Percentiles rank a stretch among this genome's conserved stretches.
phyloP scores from a whole-genome alignment of 2,888 invertebrate species.

The Barypeithes pellucidus region DNA sequence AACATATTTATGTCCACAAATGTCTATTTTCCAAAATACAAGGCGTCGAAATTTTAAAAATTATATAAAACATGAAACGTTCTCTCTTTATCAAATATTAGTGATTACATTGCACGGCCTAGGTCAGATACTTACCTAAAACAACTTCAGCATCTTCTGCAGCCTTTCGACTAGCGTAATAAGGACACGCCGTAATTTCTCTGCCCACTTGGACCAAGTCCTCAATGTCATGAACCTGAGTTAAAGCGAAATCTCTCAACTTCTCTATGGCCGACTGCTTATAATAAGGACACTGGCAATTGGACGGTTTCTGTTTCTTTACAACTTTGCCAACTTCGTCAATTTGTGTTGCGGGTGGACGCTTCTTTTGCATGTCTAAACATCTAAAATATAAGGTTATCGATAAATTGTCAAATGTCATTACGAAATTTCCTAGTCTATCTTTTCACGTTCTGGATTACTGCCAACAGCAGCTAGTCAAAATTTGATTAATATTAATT shows the following conservation, averaged over 20 bases:
- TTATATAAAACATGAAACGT: no score
- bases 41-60: no score
- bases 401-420: no score
- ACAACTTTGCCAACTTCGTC: constrained; percentile 78
- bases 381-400: constrained; percentile 80
- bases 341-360: constrained; percentile 73
- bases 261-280: constrained; percentile 76
- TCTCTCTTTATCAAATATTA: no score
- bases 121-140: constrained; percentile 66
- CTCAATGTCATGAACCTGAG: constrained; percentile 89
- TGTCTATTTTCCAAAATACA: no score
- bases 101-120: no score
- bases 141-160: constrained; percentile 88
- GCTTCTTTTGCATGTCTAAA: constrained; percentile 83
- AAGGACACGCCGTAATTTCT: constrained; percentile 88
- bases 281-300: constrained; percentile 80
- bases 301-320: constrained; percentile 74
- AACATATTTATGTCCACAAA: no score
- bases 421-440: no score
- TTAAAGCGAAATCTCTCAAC: constrained; percentile 78
- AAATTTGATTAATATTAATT: no score
- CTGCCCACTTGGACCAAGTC: constrained; percentile 83
- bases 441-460: no score
- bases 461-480: no score
- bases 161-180: constrained; percentile 91